Base-by-base conservation (phyloP, 1,140 invertebrate genomes). In the Aphelenchoides avenae region DNA sequence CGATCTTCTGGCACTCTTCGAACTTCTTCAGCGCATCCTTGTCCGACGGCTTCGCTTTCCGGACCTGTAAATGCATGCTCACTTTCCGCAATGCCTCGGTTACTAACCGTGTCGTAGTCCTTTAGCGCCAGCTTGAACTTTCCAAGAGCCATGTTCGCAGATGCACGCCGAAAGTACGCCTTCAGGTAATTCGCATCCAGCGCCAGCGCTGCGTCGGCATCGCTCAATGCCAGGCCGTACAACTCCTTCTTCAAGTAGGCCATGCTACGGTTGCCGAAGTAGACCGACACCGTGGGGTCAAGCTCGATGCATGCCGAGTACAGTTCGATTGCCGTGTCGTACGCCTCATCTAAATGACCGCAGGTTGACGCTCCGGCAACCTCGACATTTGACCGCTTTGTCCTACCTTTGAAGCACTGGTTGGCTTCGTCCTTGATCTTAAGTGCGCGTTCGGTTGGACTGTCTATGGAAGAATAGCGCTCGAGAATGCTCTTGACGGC, bases 61-160 rank as follows among this genome's bases (percentile, higher is more conserved):
- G 86, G 42, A 91, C 87, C 86, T 89, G 74, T 59, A 52, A 39
- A 52, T 11, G 11, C n/a, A 11, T n/a, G 24, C 26, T n/a, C 52
- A 52, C 27, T 13, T 55, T 11, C 9, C 9, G 22, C 20, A 15
- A 57, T 3, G 15, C 24, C 11, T 5, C 15, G 56, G n/a, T 26
- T 55, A 77, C 77, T 78, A 80, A 93, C 91, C 78, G 87, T 86
- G 84, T 96, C 90, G 81, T 91, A 96, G 82, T 98, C 93, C 79
- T 87, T 89, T 42, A 97, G 82, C 1, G 95, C 94, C 77, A 88
- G 80, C 81, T 95, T 96, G 77, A 92, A 96, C 81, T 95, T 96
- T 59, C 92, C 91, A 65, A 98, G 79, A 27, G 91, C 90, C 92
- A 98, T 97, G 69, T 94, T 85, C 33, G 93, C 88, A 0, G 89